Base-by-base conservation (phyloP, 2,113 vertebrate genomes). In the Chaetodon auriga region DNA sequence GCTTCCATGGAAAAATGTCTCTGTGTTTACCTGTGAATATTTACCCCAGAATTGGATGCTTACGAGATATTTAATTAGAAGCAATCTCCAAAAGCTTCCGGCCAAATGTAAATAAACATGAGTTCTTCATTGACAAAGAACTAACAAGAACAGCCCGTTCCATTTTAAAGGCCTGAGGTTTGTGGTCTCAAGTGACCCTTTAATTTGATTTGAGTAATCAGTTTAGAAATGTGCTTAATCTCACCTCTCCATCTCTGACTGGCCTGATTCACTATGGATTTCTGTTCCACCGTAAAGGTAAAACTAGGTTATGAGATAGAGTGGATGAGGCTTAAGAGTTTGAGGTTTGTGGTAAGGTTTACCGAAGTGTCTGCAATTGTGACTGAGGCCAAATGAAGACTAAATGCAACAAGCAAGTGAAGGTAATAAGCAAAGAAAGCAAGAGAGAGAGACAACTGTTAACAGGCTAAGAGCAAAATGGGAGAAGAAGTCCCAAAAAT, bases 201-300 rank as follows among this genome's bases (percentile, higher is more conserved):
- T 84, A 79, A 89, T 91, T 89, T 75, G 71, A 91, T 88, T 90
- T 83, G 70, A 82, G 55, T 82, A 79, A 89, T 89, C 84, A 79
- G 81, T 81, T 84, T 83, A 85, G 85, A 88, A 86, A 82, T 69
- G 58, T 63, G 35, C 11, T 0, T 69, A 82, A 89, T 89, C 83
- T 63, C 12, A 38, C 65, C 70, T 61, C 76, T 82, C 12, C 85
- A 92, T 91, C 82, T 80, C 16, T 43, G 55, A 69, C 79, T 81
- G 60, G 70, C 38, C 75, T 51, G 11, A 58, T 72, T 72, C 45
- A 71, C 53, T 18, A 7, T 43, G 63, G 35, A 57, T 0, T 58
- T 16, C 23, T 16, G 66, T 48, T 36, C 65, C 16, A 71, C 49
- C 7, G 18, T 49, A 7, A 45, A 41, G 14, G 41, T 23, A 19